phyloP scores from a whole-genome alignment of 2,888 invertebrate genomes.

The Chirona hameri region DNA sequence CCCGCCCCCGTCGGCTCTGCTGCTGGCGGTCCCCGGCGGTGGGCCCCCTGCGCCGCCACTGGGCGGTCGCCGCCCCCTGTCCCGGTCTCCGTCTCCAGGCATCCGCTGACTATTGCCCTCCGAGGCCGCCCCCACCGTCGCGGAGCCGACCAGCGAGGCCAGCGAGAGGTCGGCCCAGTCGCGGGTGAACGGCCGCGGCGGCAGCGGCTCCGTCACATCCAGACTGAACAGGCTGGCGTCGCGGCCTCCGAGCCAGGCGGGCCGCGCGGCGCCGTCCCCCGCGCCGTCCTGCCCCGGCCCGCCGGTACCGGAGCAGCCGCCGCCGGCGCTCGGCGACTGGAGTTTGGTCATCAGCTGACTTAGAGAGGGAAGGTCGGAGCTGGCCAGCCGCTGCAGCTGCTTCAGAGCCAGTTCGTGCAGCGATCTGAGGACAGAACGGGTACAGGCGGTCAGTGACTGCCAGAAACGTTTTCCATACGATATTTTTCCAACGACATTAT shows the following conservation, averaged over 20 bases:
- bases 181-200: slow-evolving; percentile 5
- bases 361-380: background rate
- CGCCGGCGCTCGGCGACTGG: background rate
- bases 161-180: background rate
- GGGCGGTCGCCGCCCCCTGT: background rate
- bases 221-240: background rate
- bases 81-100: no score
- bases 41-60: background rate
- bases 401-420: background rate
- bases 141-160: background rate
- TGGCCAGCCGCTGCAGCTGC: background rate
- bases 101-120: no score
- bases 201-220: slow-evolving; percentile 9
- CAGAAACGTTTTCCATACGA: no score
- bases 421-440: background rate
- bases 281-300: background rate
- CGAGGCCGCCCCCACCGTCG: background rate
- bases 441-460: no score
- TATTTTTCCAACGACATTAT: no score
- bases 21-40: background rate
- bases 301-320: no score
- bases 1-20: no score
- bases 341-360: background rate
- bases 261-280: background rate
- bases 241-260: background rate